Evolutionary conservation across 2,888 invertebrate species (phyloP).

Genomic region (Brachypalpus laphriformis): DNA sequence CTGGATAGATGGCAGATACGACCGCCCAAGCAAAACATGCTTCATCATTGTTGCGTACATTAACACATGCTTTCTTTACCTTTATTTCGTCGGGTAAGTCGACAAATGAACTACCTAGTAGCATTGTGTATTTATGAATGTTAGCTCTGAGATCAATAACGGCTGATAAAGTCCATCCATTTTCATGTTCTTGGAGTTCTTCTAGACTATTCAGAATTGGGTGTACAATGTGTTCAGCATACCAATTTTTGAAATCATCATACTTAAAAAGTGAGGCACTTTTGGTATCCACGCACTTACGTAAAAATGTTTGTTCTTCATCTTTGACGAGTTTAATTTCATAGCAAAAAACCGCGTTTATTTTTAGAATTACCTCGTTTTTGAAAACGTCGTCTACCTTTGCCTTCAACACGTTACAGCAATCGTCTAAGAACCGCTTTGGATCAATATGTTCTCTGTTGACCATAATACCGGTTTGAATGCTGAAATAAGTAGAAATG

Average conservation of each 20-base stretch:
- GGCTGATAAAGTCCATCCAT: slow-evolving; percentile 15
- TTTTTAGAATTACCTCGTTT: background rate
- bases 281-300: background rate
- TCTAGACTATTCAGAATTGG: background rate
- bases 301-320: background rate
- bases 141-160: background rate
- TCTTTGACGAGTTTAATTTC: slow-evolving; percentile 8
- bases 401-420: background rate
- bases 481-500: background rate
- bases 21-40: slow-evolving; percentile 9
- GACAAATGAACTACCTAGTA: background rate
- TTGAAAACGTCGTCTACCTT: background rate
- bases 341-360: background rate
- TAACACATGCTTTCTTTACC: background rate
- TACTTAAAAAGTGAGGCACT: background rate
- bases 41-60: background rate
- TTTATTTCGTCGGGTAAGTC: background rate
- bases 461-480: background rate
- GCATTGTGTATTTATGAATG: background rate
- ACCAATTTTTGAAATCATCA: background rate
- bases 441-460: slow-evolving; percentile 2
- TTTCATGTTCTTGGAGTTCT: background rate
- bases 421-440: background rate
- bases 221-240: background rate
- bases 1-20: background rate